These are phyloP conservation scores for Altica lythri DNA, from an alignment of 2,888 invertebrate species.

Conservation along the genomic window DNA sequence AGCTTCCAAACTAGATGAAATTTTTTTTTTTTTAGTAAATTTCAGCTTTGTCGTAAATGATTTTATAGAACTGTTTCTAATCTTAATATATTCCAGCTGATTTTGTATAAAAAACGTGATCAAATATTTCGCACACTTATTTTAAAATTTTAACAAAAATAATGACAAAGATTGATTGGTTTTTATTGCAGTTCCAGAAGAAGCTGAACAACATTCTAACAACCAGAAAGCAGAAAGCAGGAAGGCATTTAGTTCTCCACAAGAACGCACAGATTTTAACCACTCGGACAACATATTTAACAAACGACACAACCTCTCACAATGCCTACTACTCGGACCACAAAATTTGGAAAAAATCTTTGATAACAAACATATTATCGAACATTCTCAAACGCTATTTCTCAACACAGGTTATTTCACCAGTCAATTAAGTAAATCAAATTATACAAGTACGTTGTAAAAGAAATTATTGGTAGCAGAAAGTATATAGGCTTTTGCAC, in stretches of 20 bases:
- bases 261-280: slow-evolving; percentile 53
- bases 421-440: slow-evolving; percentile 32
- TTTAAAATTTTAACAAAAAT: neutral
- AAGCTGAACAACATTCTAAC: slow-evolving; percentile 50
- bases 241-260: slow-evolving; percentile 57
- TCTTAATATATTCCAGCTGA: too few species aligned
- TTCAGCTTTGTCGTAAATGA: too few species aligned
- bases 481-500: too few species aligned
- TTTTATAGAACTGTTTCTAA: too few species aligned
- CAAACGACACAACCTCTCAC: slow-evolving; percentile 50
- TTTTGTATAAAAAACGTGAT: too few species aligned
- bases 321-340: slow-evolving; percentile 54
- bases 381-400: slow-evolving; percentile 55
- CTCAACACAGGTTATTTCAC: slow-evolving; percentile 53
- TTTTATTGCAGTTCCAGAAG: slow-evolving; percentile 59
- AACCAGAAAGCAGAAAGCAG: slow-evolving; percentile 39
- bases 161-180: too few species aligned
- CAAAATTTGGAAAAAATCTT: slow-evolving; percentile 57
- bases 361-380: slow-evolving; percentile 55
- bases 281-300: slow-evolving; percentile 47
- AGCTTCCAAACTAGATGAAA: too few species aligned
- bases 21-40: too few species aligned
- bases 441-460: too few species aligned
- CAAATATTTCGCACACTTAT: too few species aligned
- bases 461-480: too few species aligned